Percentiles rank a stretch among this genome's conserved stretches.
These are phyloP conservation scores for Prionace glauca DNA, from an alignment of 2,797 vertebrate genomes.

Conservation along the genomic window DNA sequence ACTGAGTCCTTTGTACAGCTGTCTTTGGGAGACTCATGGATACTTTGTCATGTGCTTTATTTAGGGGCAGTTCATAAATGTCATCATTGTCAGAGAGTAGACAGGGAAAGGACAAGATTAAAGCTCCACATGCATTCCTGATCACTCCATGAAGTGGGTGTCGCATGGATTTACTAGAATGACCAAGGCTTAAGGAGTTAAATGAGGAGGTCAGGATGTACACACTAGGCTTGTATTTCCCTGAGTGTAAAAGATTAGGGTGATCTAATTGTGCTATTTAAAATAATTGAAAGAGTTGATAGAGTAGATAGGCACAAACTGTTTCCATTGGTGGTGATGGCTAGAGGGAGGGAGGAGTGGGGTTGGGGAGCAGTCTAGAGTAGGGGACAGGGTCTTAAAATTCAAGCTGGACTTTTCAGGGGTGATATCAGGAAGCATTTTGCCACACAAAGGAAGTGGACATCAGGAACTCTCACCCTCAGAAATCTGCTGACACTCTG, in stretches of 20 bases:
- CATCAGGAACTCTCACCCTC: not conserved
- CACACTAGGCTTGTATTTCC: not conserved
- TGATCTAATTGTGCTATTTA: not conserved
- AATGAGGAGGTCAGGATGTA: not conserved
- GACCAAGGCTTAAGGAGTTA: not conserved
- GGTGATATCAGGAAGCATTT: not conserved
- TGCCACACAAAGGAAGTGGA: not conserved
- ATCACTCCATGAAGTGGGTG: not conserved
- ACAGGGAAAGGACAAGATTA: not conserved
- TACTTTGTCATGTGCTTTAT: not conserved
- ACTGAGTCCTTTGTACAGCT: conserved; percentile 18
- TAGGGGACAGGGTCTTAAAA: not conserved
- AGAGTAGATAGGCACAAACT: not conserved
- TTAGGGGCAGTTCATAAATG: not conserved
- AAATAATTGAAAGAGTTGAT: conserved; percentile 21
- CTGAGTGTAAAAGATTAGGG: not conserved
- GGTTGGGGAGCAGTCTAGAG: not conserved
- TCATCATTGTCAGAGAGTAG: conserved; percentile 21
- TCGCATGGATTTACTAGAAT: not conserved
- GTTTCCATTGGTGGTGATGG: not conserved
- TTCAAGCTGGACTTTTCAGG: not conserved
- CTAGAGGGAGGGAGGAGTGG: too few species aligned
- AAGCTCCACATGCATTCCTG: not conserved
- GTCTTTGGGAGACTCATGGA: conserved; percentile 7
- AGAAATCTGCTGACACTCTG: not conserved